phyloP scores from a whole-genome alignment of 1,140 invertebrate genomes.

The Brachionus plicatilis region DNA sequence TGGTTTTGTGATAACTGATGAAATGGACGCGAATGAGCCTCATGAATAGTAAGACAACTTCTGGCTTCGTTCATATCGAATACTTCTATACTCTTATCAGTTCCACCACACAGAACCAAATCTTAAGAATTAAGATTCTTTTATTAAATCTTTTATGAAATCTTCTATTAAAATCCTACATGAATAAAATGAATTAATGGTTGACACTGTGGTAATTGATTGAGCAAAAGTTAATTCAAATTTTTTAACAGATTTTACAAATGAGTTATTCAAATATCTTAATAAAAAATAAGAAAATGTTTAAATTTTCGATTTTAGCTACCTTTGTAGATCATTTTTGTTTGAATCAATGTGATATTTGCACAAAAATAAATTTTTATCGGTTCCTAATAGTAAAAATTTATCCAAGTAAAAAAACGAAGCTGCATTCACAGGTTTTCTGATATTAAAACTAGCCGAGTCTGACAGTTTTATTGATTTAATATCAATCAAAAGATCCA shows the following conservation, averaged over 20 bases:
- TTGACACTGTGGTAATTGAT: conserved; percentile 48
- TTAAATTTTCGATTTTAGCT: background rate
- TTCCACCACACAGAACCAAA: conserved; percentile 52
- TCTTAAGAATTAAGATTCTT: conserved; percentile 44
- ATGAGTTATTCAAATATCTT: conserved; percentile 48
- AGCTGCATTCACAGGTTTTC: conserved; percentile 48
- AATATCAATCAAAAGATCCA: conserved; percentile 41
- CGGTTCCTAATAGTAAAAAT: conserved; percentile 52
- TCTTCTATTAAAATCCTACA: conserved; percentile 46
- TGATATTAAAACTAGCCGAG: conserved; percentile 44
- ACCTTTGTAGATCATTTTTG: conserved; percentile 53
- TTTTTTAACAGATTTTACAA: conserved; percentile 50
- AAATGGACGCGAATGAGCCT: conserved; percentile 49
- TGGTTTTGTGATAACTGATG: conserved; percentile 53
- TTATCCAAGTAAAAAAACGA: conserved; percentile 57
- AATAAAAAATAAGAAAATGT: background rate
- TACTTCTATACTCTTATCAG: conserved; percentile 51
- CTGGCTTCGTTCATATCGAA: conserved; percentile 54
- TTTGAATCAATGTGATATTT: conserved; percentile 52
- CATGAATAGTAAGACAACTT: conserved; percentile 45
- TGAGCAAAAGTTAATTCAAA: conserved; percentile 47
- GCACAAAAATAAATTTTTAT: conserved; percentile 51
- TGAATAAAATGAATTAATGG: conserved; percentile 54
- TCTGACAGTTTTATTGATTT: background rate
- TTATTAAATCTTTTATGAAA: background rate